A percentile compares a stretch with the other conserved stretches of the same genome.
Conservation (phyloP, 2,888 invertebrate species). For the Apotomis capreana region DNA sequence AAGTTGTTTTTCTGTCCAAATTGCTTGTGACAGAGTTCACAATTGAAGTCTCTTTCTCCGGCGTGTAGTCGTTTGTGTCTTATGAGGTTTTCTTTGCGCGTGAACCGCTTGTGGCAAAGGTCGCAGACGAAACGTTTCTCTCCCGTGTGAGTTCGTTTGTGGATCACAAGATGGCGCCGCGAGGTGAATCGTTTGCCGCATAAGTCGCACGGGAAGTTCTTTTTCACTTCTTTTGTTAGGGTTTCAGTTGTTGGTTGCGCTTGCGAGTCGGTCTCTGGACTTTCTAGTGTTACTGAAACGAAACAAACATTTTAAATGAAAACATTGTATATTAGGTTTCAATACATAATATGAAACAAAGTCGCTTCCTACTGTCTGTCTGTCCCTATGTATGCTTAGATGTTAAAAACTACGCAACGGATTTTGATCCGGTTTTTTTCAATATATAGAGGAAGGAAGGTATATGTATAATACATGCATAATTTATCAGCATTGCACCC, state of each 20-base stretch:
- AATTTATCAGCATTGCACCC: no score
- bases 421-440: no score
- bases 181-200: background rate
- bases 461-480: no score
- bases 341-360: no score
- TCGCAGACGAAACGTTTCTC: background rate
- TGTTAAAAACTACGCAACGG: no score
- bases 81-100: background rate
- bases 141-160: background rate
- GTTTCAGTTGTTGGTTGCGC: background rate
- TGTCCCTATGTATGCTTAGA: no score
- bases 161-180: background rate
- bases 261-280: background rate
- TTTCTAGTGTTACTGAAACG: background rate
- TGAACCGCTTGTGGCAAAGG: background rate
- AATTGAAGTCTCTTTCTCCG: background rate
- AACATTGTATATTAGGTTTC: no score
- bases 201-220: background rate
- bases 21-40: constrained; percentile 3
- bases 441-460: no score
- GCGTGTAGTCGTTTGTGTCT: constrained; percentile 1
- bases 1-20: constrained; percentile 2
- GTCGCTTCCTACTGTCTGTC: no score
- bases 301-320: background rate
- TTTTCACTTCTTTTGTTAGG: background rate